Percentiles rank a stretch among this genome's conserved stretches.
Conservation (phyloP, 2,797 vertebrate genomes). For the Oreochromis grahami region DNA sequence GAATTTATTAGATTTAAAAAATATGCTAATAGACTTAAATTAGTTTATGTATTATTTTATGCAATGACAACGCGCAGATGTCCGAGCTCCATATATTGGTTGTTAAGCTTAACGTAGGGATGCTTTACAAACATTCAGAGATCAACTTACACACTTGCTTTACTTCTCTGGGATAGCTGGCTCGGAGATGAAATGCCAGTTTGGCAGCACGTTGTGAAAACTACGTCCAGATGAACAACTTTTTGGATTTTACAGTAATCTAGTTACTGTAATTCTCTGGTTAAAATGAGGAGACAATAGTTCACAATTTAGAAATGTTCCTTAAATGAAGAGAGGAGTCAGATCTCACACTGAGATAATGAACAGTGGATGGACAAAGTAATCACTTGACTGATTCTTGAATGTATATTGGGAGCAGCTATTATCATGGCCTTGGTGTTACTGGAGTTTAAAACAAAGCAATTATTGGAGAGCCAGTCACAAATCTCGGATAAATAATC, state of each 20-base stretch:
- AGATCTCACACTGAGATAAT: not conserved
- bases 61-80: not conserved
- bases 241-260: not conserved
- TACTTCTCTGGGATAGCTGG: not conserved
- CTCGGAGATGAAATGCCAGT: not conserved
- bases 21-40: not conserved
- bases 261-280: not conserved
- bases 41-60: not conserved
- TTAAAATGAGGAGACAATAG: not conserved
- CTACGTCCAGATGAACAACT: not conserved
- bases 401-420: not conserved
- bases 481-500: not conserved
- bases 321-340: not conserved
- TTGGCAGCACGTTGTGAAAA: not conserved
- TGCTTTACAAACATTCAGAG: not conserved
- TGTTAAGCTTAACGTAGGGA: not conserved
- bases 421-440: not conserved
- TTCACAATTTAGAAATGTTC: not conserved
- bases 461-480: not conserved
- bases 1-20: not conserved
- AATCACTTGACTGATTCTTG: not conserved
- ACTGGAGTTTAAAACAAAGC: fast-evolving
- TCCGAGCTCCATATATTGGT: not conserved
- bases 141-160: not conserved
- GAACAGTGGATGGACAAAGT: not conserved